Percentiles rank a stretch among this genome's conserved stretches.
Conservation (phyloP, 37 sponge, comb jelly and placozoan genomes). For the Beroe forskalii region DNA sequence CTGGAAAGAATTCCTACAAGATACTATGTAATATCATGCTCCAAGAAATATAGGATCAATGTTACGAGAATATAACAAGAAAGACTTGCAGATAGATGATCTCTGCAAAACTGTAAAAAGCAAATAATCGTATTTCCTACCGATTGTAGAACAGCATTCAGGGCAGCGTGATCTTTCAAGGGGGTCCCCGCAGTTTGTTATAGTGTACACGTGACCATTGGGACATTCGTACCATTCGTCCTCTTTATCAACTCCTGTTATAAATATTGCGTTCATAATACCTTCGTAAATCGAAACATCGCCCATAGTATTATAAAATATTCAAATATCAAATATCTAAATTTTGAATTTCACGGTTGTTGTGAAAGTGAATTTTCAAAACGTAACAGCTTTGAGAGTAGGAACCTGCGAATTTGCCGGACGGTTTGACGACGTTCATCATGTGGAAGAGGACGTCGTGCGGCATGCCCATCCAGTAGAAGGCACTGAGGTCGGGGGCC, state of each 20-base stretch:
- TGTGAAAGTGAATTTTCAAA: too few relatives aligned
- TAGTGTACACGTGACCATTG: conserved; percentile 83
- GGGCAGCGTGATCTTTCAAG: conserved; percentile 74
- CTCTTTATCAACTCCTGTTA: conserved; percentile 17
- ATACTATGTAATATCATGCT: too few relatives aligned
- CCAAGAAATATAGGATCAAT: too few relatives aligned
- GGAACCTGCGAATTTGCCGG: conserved; percentile 14
- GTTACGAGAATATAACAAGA: too few relatives aligned
- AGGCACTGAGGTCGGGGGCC: background rate
- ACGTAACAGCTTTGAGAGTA: background rate
- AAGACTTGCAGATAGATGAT: too few relatives aligned
- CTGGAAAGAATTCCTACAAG: too few relatives aligned
- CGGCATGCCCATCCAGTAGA: conserved; percentile 58
- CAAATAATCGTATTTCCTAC: too few relatives aligned
- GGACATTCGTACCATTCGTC: conserved; percentile 73
- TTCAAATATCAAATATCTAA: too few relatives aligned
- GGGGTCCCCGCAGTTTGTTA: conserved; percentile 94
- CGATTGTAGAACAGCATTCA: conserved; percentile 77
- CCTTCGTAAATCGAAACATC: background rate
- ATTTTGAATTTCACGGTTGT: too few relatives aligned
- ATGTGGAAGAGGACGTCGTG: conserved; percentile 5
- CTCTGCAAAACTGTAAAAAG: too few relatives aligned
- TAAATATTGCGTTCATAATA: background rate
- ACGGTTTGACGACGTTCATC: conserved; percentile 24
- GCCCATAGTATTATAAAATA: too few relatives aligned